Evolutionary conservation across 1,140 invertebrate genomes (phyloP).

Genomic region (Drosophila navojoa): DNA sequence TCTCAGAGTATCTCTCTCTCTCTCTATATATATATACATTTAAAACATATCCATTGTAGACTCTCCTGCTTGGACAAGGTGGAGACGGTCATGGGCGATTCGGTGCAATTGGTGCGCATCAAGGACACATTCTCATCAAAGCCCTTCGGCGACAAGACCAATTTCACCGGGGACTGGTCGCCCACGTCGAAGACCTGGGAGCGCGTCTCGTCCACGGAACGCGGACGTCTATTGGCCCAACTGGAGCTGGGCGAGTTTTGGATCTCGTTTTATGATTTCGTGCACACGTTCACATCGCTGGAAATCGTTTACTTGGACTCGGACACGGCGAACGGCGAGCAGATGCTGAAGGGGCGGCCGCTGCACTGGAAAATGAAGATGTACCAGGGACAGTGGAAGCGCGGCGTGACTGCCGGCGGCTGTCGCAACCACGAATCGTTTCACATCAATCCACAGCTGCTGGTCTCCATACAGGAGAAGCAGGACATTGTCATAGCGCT

Average conservation of each 20-base stretch:
- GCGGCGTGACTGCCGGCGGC: conserved; percentile 94
- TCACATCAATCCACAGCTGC: conserved; percentile 96
- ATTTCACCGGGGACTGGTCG: conserved; percentile 90
- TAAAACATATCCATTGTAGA: conserved; percentile 84
- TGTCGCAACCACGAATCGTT: conserved; percentile 96
- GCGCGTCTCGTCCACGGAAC: conserved; percentile 89
- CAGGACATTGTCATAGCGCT: conserved; percentile 94
- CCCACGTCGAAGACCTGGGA: conserved; percentile 90
- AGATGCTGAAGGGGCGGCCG: conserved; percentile 90
- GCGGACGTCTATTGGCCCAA: conserved; percentile 88
- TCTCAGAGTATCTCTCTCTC: not conserved
- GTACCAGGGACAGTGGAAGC: conserved; percentile 94
- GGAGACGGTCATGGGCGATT: conserved; percentile 90
- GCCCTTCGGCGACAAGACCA: conserved; percentile 86
- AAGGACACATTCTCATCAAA: conserved; percentile 87
- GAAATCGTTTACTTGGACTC: conserved; percentile 95
- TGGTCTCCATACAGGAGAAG: conserved; percentile 91
- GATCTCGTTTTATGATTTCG: conserved; percentile 94
- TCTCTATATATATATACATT: not conserved
- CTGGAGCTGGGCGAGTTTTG: conserved; percentile 93
- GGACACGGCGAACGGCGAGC: conserved; percentile 93
- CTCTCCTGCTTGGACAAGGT: conserved; percentile 92
- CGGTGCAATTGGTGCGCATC: conserved; percentile 89
- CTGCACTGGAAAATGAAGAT: conserved; percentile 93
- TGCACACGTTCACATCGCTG: conserved; percentile 92